Evolutionary conservation across 2,797 vertebrate genomes (phyloP).

Genomic region (Spinibarbus caldwelli): DNA sequence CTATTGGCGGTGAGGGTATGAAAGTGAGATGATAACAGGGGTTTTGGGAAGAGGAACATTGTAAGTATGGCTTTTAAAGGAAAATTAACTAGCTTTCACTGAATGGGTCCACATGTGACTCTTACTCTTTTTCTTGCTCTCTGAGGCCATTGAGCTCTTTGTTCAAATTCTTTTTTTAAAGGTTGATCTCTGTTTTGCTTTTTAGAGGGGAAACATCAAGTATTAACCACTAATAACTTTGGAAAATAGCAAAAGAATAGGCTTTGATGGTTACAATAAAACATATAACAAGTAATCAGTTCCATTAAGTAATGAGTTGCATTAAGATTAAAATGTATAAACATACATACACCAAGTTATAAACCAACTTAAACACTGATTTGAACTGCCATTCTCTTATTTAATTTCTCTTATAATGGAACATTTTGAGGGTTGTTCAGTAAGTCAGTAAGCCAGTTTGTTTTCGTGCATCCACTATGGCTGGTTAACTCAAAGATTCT

Average conservation of each 20-base stretch:
- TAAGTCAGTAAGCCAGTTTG: background rate
- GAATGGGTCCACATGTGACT: constrained; percentile 57
- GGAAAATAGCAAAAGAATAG: background rate
- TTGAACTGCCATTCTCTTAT: background rate
- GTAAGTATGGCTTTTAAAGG: constrained; percentile 41
- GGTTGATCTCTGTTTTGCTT: background rate
- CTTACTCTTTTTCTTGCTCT: constrained; percentile 20
- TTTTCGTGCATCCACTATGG: background rate
- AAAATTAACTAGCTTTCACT: constrained; percentile 51
- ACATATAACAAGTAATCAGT: background rate
- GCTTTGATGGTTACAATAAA: background rate
- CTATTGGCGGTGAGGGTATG: constrained; percentile 57
- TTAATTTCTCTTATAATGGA: background rate
- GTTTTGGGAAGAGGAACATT: constrained; percentile 45
- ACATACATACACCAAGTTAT: background rate
- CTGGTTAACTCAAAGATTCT: background rate
- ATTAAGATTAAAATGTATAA: background rate
- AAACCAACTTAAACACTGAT: no score
- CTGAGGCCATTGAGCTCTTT: background rate
- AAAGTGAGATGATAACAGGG: constrained; percentile 57
- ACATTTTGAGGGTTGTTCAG: background rate
- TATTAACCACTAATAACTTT: background rate
- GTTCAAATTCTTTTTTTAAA: background rate
- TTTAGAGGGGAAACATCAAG: background rate
- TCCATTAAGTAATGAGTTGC: background rate